Evolutionary conservation across 2,113 vertebrate species (phyloP).

Genomic region (Arizona elegans): DNA sequence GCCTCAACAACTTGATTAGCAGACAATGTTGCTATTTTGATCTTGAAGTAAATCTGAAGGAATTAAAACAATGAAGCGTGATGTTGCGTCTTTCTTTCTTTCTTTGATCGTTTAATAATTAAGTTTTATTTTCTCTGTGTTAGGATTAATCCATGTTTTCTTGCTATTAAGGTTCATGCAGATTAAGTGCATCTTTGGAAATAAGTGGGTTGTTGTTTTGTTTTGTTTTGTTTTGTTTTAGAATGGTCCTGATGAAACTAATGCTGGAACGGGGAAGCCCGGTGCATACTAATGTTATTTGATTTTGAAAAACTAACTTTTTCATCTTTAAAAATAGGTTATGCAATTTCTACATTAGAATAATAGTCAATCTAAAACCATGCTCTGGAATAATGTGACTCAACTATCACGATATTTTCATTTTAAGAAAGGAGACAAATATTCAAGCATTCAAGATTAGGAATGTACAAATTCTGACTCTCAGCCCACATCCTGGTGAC

Average conservation of each 20-base stretch:
- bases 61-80: constrained; percentile 18
- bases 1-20: constrained; percentile 15
- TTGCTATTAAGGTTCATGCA: constrained; percentile 24
- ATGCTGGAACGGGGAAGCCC: background rate
- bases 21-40: constrained; percentile 22
- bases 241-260: background rate
- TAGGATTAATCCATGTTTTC: constrained; percentile 11
- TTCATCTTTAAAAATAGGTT: background rate
- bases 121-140: constrained; percentile 30
- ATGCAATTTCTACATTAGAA: background rate
- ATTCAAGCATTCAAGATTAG: background rate
- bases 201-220: background rate
- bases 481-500: background rate
- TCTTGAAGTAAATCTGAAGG: constrained; percentile 12
- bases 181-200: constrained; percentile 20
- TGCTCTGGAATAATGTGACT: background rate
- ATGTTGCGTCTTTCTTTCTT: background rate
- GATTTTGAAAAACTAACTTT: background rate
- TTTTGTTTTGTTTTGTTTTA: constrained; percentile 13
- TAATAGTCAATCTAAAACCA: background rate
- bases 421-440: background rate
- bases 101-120: constrained; percentile 27
- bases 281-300: background rate
- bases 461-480: background rate
- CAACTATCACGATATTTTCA: background rate